Conservation (phyloP, 2,888 invertebrate species). For the Drosophila pseudotalamancana region DNA sequence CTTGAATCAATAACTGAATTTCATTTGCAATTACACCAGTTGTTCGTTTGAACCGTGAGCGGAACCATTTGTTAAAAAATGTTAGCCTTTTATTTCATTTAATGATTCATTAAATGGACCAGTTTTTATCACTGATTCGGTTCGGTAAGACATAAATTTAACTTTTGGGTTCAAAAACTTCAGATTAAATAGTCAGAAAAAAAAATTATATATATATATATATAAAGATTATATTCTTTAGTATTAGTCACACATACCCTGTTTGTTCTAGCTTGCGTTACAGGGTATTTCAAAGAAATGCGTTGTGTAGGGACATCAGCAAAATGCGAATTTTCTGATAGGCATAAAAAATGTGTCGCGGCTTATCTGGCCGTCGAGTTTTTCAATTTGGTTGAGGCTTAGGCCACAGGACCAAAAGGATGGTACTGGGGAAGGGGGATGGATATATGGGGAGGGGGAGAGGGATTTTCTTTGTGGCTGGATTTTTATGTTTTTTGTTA, state of each 20-base stretch:
- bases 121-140: too few species aligned
- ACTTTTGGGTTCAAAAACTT: too few species aligned
- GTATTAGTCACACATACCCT: neutral
- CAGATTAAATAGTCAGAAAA: too few species aligned
- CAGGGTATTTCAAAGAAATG: slow-evolving; percentile 14
- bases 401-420: slow-evolving; percentile 11
- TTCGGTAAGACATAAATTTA: too few species aligned
- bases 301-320: slow-evolving; percentile 2
- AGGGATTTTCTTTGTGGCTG: slow-evolving; percentile 30
- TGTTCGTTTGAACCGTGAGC: too few species aligned
- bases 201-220: too few species aligned
- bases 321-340: slow-evolving; percentile 10
- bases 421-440: neutral
- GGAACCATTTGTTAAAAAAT: too few species aligned
- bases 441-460: neutral
- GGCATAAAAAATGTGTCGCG: slow-evolving; percentile 50
- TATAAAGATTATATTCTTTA: neutral
- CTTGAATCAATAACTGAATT: too few species aligned
- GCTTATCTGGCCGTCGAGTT: slow-evolving; percentile 41
- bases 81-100: too few species aligned
- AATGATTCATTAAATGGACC: too few species aligned
- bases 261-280: neutral
- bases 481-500: slow-evolving; percentile 26
- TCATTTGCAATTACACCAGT: too few species aligned
- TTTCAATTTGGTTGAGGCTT: slow-evolving; percentile 54